A percentile compares a stretch with the other conserved stretches of the same genome.
phyloP scores from a whole-genome alignment of 2,797 vertebrate species.

The Diplodus puntazzo region DNA sequence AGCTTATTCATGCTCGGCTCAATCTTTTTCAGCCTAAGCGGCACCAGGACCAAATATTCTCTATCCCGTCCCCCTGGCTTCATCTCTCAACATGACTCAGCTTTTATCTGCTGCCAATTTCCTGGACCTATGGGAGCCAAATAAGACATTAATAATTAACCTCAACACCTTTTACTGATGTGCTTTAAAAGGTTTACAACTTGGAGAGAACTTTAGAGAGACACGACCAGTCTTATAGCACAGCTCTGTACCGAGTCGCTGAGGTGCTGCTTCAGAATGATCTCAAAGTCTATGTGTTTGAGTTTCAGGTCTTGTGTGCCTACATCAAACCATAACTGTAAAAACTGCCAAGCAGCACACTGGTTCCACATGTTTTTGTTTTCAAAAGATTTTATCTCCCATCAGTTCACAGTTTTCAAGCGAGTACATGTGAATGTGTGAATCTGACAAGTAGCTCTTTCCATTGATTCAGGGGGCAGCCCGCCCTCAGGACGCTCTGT shows the following conservation, averaged over 20 bases:
- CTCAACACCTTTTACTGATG: slow-evolving; percentile 54
- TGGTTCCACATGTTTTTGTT: slow-evolving; percentile 24
- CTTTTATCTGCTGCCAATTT: slow-evolving; percentile 60
- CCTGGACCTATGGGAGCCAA: slow-evolving; percentile 48
- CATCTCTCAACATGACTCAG: slow-evolving; percentile 54
- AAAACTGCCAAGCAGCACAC: slow-evolving; percentile 3
- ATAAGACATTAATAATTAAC: slow-evolving; percentile 74
- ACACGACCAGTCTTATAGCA: slow-evolving; percentile 8
- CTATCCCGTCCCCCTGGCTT: slow-evolving; percentile 8
- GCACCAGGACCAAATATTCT: slow-evolving; percentile 28
- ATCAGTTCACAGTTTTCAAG: slow-evolving; percentile 32
- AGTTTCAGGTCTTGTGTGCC: slow-evolving; percentile 11
- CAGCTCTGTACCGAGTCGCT: background rate
- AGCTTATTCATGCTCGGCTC: background rate
- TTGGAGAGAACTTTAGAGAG: slow-evolving; percentile 35
- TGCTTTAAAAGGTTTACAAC: slow-evolving; percentile 44
- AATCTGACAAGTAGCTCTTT: slow-evolving; percentile 49
- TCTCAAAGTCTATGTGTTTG: slow-evolving; percentile 12
- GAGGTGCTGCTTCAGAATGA: slow-evolving; percentile 13
- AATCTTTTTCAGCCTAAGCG: slow-evolving; percentile 19
- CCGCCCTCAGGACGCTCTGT: slow-evolving; percentile 62
- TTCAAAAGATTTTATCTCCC: slow-evolving; percentile 31
- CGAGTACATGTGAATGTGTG: slow-evolving; percentile 16
- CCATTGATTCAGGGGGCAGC: slow-evolving; percentile 39
- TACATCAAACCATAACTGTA: background rate